These are phyloP conservation scores for Falco concolor DNA, from an alignment of 2,797 vertebrate species.

Conservation along the genomic window DNA sequence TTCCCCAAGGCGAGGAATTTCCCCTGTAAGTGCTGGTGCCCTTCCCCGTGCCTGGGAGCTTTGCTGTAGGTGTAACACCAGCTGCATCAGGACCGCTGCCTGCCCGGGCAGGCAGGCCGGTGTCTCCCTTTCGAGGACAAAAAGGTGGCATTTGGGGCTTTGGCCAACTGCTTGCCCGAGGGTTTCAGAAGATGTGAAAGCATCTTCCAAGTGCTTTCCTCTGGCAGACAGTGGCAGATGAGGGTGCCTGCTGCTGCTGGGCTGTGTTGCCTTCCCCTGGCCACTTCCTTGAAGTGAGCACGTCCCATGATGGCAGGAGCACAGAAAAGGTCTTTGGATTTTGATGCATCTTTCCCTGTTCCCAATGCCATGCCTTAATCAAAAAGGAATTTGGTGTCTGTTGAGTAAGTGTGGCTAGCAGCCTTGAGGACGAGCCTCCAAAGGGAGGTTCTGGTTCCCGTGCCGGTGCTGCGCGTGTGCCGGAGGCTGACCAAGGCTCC, in stretches of 20 bases:
- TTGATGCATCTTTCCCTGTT: not conserved
- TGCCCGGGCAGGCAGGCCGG: too few relatives aligned
- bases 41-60: accelerated
- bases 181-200: too few relatives aligned
- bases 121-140: too few relatives aligned
- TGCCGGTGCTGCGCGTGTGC: not conserved
- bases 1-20: not conserved
- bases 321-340: accelerated
- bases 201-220: not conserved
- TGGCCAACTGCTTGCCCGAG: not conserved
- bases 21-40: not conserved
- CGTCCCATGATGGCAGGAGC: not conserved
- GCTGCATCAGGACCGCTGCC: not conserved
- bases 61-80: accelerated
- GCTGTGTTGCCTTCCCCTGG: not conserved
- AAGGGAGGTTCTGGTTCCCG: not conserved
- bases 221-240: too few relatives aligned
- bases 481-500: not conserved
- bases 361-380: too few relatives aligned
- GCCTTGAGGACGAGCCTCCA: not conserved
- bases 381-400: too few relatives aligned
- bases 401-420: accelerated
- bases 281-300: not conserved
- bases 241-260: not conserved
- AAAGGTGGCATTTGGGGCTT: not conserved